A percentile compares a stretch with the other conserved stretches of the same genome.
phyloP scores from a whole-genome alignment of 2,888 invertebrate genomes.

The Nowickia ferox region DNA sequence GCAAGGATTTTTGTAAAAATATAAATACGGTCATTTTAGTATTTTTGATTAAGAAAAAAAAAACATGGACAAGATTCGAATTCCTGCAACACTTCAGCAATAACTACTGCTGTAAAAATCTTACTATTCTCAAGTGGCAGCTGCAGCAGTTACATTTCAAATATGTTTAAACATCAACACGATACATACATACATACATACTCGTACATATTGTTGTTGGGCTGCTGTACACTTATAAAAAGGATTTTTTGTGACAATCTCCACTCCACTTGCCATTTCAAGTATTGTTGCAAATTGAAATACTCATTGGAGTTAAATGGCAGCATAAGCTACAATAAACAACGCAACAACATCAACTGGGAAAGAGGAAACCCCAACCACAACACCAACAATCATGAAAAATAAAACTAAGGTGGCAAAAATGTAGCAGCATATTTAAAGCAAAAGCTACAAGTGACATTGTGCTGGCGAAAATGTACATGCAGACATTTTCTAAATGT shows the following conservation, averaged over 20 bases:
- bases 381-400: neutral
- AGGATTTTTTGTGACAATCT: conserved; percentile 12
- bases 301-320: conserved; percentile 53
- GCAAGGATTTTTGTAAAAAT: conserved; percentile 25
- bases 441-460: conserved; percentile 47
- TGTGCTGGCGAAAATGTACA: neutral
- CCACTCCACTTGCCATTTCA: neutral
- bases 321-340: conserved; percentile 39
- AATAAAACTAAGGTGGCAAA: conserved; percentile 30
- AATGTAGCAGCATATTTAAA: conserved; percentile 53
- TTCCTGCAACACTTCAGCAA: conserved; percentile 3
- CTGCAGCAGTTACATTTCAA: conserved; percentile 21
- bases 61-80: conserved; percentile 22
- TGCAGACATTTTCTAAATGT: neutral
- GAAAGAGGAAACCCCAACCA: conserved; percentile 20
- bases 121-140: conserved; percentile 57
- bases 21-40: conserved; percentile 16
- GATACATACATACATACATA: neutral
- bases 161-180: conserved; percentile 21
- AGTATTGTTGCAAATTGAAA: conserved; percentile 30
- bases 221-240: conserved; percentile 20
- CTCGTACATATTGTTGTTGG: conserved; percentile 3
- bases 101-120: conserved; percentile 9
- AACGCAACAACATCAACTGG: conserved; percentile 30
- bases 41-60: conserved; percentile 13